Evolutionary conservation across 2,888 invertebrate genomes (phyloP), one percentile per base, ranked within the genome.

Genomic region (Teinopalpus imperialis): DNA sequence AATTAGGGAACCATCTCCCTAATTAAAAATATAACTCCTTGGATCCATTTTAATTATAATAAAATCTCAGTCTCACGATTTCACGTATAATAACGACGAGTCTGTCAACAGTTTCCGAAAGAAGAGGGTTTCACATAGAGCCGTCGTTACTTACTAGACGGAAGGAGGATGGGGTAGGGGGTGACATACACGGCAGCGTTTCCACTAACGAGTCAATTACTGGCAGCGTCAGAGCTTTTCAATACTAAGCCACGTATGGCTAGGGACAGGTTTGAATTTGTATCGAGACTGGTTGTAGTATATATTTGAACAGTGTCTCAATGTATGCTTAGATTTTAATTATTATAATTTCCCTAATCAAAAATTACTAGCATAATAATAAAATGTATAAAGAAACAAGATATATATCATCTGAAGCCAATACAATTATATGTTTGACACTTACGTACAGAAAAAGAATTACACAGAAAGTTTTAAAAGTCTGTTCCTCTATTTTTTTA

Each of bases 191-290:
- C 46, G 46, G 43, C 54, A 52, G 37, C 47, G 39, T 51, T 47
- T 50, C 49, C 56, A 52, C 64, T 71, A 74, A 79, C 79, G 69
- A 80, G 74, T 78, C 79, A 76, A 79, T 80, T 81, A 80, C 23
- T 30, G 21, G 24, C 13, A 23, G 24, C 29, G 24, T 23, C 30
- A 18, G 21, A 24, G 14, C 30, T 10, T 30, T 66, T 61, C 66
- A 66, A 69, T 63, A 63, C 61, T 2, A 56, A 55, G 61, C 61
- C 52, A 48, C 54, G 48, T 58, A 60, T 63, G 63, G 64, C 61
- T 54, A 16, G 31, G 44, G 56, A 56, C 57, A 47, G 51, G 51
- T 55, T 52, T 52, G 51, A 59, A 57, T 57, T 55, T 56, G 54
- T 56, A 53, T 30, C 43, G 23, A 9, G n/a, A 9, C 14, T 8